These are phyloP conservation scores for Haliclona indistincta DNA, from an alignment of 37 sponge, comb jelly and placozoan species.

Conservation along the genomic window DNA sequence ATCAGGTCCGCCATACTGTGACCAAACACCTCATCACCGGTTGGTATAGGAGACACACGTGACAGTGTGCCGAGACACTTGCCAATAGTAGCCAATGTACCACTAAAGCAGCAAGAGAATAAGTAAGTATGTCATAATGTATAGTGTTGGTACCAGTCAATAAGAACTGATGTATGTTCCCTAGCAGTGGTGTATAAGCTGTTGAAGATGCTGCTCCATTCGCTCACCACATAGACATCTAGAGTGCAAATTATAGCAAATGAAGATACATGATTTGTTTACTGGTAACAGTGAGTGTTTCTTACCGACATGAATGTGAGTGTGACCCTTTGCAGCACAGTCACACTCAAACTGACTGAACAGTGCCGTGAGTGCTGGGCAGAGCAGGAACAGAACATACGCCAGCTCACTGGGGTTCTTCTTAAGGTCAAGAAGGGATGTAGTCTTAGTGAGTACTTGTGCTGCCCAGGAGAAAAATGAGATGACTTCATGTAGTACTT, in stretches of 20 bases:
- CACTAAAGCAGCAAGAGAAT: conserved; percentile 16
- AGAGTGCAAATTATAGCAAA: too few species aligned
- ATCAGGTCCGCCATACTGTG: conserved; percentile 15
- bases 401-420: too few species aligned
- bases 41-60: conserved; percentile 23
- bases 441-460: too few species aligned
- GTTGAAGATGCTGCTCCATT: background rate
- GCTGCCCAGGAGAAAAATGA: too few species aligned
- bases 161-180: background rate
- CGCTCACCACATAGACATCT: background rate
- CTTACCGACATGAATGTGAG: too few species aligned
- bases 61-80: conserved; percentile 43
- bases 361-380: conserved; percentile 40
- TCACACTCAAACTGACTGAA: conserved; percentile 29
- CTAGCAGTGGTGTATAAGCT: background rate
- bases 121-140: background rate
- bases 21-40: conserved; percentile 30
- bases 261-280: too few species aligned
- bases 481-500: too few species aligned
- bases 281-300: too few species aligned
- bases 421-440: too few species aligned
- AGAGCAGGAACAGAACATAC: conserved; percentile 37
- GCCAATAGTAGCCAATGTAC: conserved; percentile 43
- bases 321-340: background rate
- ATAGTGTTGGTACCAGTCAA: background rate